Evolutionary conservation across 2,113 vertebrate genomes (phyloP).

Genomic region (Sula dactylatra): DNA sequence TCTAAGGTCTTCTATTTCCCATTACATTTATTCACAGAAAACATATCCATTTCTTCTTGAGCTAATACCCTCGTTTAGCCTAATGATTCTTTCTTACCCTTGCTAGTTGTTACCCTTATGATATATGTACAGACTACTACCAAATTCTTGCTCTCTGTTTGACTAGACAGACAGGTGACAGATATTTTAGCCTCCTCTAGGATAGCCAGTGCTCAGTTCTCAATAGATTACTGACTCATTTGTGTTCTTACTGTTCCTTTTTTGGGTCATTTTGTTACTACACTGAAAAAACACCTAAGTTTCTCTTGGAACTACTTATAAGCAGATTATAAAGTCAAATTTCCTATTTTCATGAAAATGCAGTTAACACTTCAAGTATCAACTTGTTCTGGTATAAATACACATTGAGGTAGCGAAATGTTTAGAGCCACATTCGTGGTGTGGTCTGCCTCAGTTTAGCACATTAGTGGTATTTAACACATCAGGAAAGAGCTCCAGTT

Average conservation of each 20-base stretch:
- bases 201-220: neutral
- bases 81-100: neutral
- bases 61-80: neutral
- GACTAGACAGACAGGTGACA: neutral
- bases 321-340: neutral
- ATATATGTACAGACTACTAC: neutral
- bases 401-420: neutral
- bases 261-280: neutral
- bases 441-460: neutral
- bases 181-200: neutral
- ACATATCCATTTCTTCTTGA: neutral
- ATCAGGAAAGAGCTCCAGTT: neutral
- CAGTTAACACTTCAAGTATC: neutral
- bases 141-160: neutral
- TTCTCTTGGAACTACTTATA: neutral
- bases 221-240: neutral
- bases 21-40: neutral
- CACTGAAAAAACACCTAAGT: neutral
- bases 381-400: neutral
- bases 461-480: neutral
- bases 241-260: neutral
- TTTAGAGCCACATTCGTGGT: neutral
- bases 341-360: neutral
- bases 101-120: neutral
- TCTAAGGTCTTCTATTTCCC: neutral